Evolutionary conservation across 2,888 invertebrate genomes (phyloP), one percentile per base, ranked within the genome.

Genomic region (Beris morrisii): DNA sequence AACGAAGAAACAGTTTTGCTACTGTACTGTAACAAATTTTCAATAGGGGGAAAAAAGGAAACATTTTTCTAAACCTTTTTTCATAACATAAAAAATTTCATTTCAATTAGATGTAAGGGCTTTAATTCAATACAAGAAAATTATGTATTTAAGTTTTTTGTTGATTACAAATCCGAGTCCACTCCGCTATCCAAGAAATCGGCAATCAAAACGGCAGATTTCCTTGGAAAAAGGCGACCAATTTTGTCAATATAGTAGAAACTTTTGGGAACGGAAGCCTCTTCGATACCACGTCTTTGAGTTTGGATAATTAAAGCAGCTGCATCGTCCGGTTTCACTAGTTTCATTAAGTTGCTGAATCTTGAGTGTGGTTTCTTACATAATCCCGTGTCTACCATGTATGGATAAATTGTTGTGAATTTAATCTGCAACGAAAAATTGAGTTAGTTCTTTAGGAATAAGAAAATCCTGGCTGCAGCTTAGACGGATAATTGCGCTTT

Each of bases 321-420:
- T 0, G 88, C 90, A 69, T 85, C 83, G 69, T 85, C 81, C 0
- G 89, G 84, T 5, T 84, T 76, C 53, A 91, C 82, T 74, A 90
- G 78, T 74, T 84, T 83, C 84, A 91, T 84, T 67, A 88, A 74
- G 22, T 78, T 83, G 2, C 87, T 85, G 80, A 90, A 92, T 74
- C 88, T 87, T 75, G 87, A 87, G 76, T 83, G 85, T 0, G 91
- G 90, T 70, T 87, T 88, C 78, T 91, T 90, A 77, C 92, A 90
- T 30, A 95, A 82, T 0, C 93, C 93, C 0, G 94, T 95, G 77
- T 92, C 89, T 31, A 93, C 91, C 82, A 95, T 93, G 79, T 90
- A 93, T 0, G 96, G 95, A 77, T 87, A 95, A 69, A 96, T 87
- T 2, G 88, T 88, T 1, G 96, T 95, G 69, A 92, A 84, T 73